phyloP scores from a whole-genome alignment of 1,140 invertebrate genomes.

The Vollenhovia emeryi region DNA sequence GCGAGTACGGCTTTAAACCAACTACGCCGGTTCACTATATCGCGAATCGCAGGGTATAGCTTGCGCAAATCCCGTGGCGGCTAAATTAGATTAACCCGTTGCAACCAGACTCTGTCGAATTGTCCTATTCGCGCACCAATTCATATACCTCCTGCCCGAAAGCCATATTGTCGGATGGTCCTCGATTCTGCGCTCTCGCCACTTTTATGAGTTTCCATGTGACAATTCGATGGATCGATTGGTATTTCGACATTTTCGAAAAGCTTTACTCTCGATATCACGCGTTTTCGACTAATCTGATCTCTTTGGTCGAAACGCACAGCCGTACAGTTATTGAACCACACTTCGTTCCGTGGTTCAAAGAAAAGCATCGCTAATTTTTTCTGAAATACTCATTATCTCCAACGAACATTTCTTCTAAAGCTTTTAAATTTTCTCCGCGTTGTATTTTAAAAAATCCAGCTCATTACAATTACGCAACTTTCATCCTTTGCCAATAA shows the following conservation, averaged over 20 bases:
- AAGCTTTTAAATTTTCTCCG: not conserved
- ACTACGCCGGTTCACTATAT: constrained; percentile 24
- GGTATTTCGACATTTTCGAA: constrained; percentile 18
- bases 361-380: not conserved
- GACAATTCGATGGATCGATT: not conserved
- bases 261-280: not conserved
- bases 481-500: not conserved
- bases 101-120: constrained; percentile 72
- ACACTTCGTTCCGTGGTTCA: not conserved
- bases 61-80: constrained; percentile 71
- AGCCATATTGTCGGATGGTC: constrained; percentile 49
- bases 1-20: constrained; percentile 38
- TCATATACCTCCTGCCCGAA: constrained; percentile 61
- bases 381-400: not conserved
- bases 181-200: not conserved
- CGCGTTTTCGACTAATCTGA: not conserved
- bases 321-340: not conserved
- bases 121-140: constrained; percentile 65
- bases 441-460: not conserved
- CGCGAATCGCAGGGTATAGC: constrained; percentile 10
- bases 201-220: constrained; percentile 27
- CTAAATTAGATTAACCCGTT: constrained; percentile 79
- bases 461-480: not conserved
- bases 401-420: not conserved
- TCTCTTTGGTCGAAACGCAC: not conserved